Evolutionary conservation across 2,113 vertebrate genomes (phyloP).

Genomic region (Lepisosteus osseus): DNA sequence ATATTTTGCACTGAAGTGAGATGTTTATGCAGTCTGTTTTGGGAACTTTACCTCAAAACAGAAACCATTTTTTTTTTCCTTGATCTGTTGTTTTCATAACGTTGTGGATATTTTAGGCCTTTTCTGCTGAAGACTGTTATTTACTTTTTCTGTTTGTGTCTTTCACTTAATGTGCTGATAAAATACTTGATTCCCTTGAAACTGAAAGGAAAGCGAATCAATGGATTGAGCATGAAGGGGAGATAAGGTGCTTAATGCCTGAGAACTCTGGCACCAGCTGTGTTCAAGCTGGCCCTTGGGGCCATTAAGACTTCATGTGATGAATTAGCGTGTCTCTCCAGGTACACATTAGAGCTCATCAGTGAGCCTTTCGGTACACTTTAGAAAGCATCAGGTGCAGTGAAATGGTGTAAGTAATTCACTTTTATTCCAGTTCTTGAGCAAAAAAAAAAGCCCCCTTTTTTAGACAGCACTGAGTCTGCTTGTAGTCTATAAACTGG

Average conservation of each 20-base stretch:
- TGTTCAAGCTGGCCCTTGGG: not conserved
- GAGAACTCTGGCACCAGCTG: conserved; percentile 8
- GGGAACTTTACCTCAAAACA: not conserved
- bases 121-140: not conserved
- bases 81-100: not conserved
- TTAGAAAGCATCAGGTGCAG: conserved; percentile 2
- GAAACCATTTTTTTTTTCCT: not conserved
- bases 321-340: conserved; percentile 25
- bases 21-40: not conserved
- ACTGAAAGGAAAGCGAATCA: not conserved
- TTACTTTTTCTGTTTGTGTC: not conserved
- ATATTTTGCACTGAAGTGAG: not conserved
- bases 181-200: too few species aligned
- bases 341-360: conserved; percentile 27
- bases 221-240: conserved; percentile 18
- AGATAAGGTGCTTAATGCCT: conserved; percentile 19
- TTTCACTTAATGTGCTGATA: not conserved
- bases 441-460: not conserved
- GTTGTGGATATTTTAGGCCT: not conserved
- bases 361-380: not conserved
- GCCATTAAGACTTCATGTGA: conserved; percentile 23
- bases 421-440: not conserved
- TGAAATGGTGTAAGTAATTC: conserved; percentile 6
- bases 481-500: not conserved
- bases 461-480: not conserved